Conservation (phyloP, 2,888 invertebrate species). For the Pollenia amentaria region DNA sequence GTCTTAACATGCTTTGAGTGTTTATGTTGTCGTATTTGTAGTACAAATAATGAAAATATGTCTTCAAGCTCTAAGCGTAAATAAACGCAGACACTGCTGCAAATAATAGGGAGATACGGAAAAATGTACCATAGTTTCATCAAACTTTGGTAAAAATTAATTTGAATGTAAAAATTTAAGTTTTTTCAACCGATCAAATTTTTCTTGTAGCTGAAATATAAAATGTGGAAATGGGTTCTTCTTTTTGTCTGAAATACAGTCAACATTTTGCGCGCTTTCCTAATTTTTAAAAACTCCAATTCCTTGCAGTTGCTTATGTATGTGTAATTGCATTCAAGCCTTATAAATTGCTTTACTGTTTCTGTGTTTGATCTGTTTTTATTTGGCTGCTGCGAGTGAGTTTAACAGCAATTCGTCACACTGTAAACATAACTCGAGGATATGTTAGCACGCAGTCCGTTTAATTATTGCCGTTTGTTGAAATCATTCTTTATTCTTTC, state of each 20-base stretch:
- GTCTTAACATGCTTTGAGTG: slow-evolving; percentile 45
- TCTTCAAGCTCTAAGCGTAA: not conserved
- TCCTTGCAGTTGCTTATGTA: not conserved
- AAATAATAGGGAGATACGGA: not conserved
- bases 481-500: slow-evolving; percentile 53
- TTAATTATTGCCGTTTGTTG: slow-evolving; percentile 66
- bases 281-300: no score
- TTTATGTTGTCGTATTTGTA: slow-evolving; percentile 54
- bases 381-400: not conserved
- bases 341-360: not conserved
- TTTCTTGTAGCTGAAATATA: no score
- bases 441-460: slow-evolving; percentile 63
- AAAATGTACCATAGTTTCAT: not conserved
- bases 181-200: no score
- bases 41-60: slow-evolving; percentile 57
- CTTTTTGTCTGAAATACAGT: no score
- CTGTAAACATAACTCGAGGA: slow-evolving; percentile 64
- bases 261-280: no score
- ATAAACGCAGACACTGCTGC: not conserved
- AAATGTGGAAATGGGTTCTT: no score
- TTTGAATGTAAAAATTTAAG: not conserved
- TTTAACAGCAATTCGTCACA: slow-evolving; percentile 65
- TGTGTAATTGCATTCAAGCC: not conserved
- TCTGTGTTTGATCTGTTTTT: not conserved
- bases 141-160: no score